Evolutionary conservation across 2,888 invertebrate species (phyloP).

Genomic region (Meloe dianella): DNA sequence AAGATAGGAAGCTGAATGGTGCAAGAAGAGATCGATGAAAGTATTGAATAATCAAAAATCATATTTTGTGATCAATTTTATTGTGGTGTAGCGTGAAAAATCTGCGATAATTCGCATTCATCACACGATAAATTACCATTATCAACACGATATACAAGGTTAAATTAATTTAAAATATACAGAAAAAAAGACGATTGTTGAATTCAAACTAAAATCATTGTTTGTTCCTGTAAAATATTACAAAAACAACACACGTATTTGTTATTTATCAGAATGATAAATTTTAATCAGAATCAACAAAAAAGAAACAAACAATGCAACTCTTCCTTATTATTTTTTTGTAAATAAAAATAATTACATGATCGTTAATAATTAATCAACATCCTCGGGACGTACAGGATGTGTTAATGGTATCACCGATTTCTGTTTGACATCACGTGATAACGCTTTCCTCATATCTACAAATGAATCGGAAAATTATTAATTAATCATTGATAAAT

Average conservation of each 20-base stretch:
- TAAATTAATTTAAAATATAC: background rate
- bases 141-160: background rate
- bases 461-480: constrained; percentile 53
- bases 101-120: background rate
- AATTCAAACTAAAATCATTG: background rate
- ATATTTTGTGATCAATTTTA: background rate
- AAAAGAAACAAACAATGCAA: no score
- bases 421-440: constrained; percentile 88
- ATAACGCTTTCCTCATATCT: constrained; percentile 99
- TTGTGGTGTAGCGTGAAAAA: background rate
- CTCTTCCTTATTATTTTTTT: background rate
- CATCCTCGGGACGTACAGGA: constrained; percentile 95
- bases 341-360: background rate
- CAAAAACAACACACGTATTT: background rate
- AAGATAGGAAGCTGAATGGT: background rate
- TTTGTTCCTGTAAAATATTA: background rate
- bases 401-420: constrained; percentile 92
- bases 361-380: constrained; percentile 64
- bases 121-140: background rate
- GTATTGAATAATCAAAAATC: background rate
- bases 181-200: background rate
- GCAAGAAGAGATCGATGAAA: background rate
- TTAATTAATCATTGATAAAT: constrained; percentile 17
- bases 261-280: background rate
- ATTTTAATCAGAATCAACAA: background rate